Conservation (phyloP, 92 coral and sea anemone genomes). For the Nematostella vectensis region DNA sequence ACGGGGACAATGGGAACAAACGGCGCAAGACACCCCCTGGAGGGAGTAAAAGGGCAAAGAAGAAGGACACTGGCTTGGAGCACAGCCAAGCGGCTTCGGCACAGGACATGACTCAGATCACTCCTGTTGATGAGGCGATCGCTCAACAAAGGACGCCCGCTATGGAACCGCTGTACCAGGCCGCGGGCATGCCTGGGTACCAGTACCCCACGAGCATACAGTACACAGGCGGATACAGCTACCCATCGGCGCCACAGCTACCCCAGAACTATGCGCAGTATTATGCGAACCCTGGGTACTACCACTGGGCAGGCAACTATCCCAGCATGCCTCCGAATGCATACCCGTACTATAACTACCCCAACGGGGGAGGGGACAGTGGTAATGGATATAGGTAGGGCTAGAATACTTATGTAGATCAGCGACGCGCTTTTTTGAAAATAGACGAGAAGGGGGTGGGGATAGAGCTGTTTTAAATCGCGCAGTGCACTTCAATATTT, state of each 20-base stretch:
- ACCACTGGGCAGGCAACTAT: conserved; percentile 69
- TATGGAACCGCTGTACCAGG: conserved; percentile 18
- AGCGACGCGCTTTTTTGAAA: too few relatives aligned
- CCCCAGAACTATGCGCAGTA: conserved; percentile 42
- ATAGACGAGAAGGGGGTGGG: too few relatives aligned
- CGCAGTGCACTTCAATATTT: too few relatives aligned
- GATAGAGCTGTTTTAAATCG: too few relatives aligned
- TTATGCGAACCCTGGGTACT: conserved; percentile 27
- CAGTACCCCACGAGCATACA: conserved; percentile 21
- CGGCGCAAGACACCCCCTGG: conserved; percentile 18
- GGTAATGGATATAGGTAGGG: conserved; percentile 47
- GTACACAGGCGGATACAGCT: conserved; percentile 26
- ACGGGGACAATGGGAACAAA: conserved; percentile 11
- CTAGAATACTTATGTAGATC: too few relatives aligned
- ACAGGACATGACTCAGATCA: conserved; percentile 1
- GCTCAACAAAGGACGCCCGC: conserved; percentile 13
- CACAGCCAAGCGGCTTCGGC: conserved; percentile 9
- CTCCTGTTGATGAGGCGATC: conserved; percentile 18
- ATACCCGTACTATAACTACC: conserved; percentile 24
- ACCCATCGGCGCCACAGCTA: conserved; percentile 19
- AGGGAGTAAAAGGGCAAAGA: conserved; percentile 32
- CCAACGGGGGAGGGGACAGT: conserved; percentile 16
- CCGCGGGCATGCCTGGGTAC: conserved; percentile 27
- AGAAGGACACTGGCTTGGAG: conserved; percentile 46
- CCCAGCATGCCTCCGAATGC: conserved; percentile 42